phyloP scores from a whole-genome alignment of 2,797 vertebrate species.

The Prunella strophiata region DNA sequence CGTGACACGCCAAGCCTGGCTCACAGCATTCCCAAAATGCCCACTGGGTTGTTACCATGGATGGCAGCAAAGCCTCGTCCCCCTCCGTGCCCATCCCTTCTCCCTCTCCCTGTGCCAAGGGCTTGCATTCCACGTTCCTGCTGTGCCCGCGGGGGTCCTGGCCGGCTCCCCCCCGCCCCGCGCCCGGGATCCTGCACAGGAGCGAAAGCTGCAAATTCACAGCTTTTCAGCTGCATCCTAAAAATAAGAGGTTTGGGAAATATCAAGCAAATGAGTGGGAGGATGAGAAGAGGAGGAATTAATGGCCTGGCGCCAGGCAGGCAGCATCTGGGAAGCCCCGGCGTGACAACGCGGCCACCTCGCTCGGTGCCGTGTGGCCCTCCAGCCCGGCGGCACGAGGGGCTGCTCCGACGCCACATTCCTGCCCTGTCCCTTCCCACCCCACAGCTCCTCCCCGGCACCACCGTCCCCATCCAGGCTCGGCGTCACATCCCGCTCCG shows the following conservation, averaged over 20 bases:
- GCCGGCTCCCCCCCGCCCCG: neutral
- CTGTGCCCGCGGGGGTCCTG: neutral
- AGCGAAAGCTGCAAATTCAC: constrained; percentile 73
- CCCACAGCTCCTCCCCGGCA: neutral
- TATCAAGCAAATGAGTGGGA: constrained; percentile 75
- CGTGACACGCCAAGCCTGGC: neutral
- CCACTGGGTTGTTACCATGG: neutral
- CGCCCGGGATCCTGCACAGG: constrained; percentile 18
- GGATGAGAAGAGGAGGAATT: constrained; percentile 70
- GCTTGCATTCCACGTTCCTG: neutral
- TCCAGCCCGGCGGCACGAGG: fast-evolving
- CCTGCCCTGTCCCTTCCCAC: neutral
- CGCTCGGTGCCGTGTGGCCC: fast-evolving
- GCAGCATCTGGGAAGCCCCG: constrained; percentile 37
- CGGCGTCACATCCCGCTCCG: neutral
- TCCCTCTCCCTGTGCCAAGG: neutral
- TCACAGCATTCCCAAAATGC: neutral
- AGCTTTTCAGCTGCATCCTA: constrained; percentile 79
- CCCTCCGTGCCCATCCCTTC: fast-evolving
- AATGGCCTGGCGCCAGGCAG: constrained; percentile 58
- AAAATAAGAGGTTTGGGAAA: constrained; percentile 78
- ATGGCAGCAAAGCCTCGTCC: neutral
- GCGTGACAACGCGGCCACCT: neutral
- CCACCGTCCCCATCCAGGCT: neutral
- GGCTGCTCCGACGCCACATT: fast-evolving